Evolutionary conservation across 2,113 vertebrate genomes (phyloP).

Genomic region (Rhinoderma darwinii): DNA sequence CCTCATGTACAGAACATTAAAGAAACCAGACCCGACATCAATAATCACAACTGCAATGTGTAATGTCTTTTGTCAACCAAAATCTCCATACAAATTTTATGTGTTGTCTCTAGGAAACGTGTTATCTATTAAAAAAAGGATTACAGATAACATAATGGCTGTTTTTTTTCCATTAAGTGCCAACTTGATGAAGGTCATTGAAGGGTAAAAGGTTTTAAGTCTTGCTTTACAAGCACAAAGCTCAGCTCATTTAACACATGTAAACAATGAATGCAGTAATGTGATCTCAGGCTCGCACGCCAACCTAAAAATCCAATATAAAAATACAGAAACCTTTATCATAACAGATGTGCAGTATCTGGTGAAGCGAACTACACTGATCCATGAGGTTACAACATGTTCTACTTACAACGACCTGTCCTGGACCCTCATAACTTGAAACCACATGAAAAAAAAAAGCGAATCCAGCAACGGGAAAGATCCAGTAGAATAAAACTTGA

Average conservation of each 20-base stretch:
- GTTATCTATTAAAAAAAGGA: background rate
- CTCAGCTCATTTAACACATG: slow-evolving; percentile 29
- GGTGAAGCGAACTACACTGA: background rate
- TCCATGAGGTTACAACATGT: background rate
- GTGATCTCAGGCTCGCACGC: background rate
- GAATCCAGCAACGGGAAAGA: too few species aligned
- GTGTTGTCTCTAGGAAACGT: background rate
- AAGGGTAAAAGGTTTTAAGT: slow-evolving; percentile 5
- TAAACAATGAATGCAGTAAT: slow-evolving; percentile 7
- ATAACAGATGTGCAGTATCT: background rate
- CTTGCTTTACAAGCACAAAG: background rate
- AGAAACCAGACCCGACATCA: background rate
- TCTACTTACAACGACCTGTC: too few species aligned
- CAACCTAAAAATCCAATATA: background rate
- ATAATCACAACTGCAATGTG: background rate
- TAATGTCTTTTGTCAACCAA: background rate
- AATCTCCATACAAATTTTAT: background rate
- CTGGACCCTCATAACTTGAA: too few species aligned
- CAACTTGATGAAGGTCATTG: slow-evolving; percentile 22
- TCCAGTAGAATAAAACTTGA: too few species aligned
- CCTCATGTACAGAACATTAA: background rate
- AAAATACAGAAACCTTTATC: background rate
- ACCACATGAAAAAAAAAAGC: too few species aligned
- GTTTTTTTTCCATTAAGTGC: slow-evolving; percentile 6
- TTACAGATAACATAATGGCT: slow-evolving; percentile 33